Percentiles rank a stretch among this genome's conserved stretches.
phyloP scores from a whole-genome alignment of 2,797 vertebrate species.

The Taeniopygia guttata region DNA sequence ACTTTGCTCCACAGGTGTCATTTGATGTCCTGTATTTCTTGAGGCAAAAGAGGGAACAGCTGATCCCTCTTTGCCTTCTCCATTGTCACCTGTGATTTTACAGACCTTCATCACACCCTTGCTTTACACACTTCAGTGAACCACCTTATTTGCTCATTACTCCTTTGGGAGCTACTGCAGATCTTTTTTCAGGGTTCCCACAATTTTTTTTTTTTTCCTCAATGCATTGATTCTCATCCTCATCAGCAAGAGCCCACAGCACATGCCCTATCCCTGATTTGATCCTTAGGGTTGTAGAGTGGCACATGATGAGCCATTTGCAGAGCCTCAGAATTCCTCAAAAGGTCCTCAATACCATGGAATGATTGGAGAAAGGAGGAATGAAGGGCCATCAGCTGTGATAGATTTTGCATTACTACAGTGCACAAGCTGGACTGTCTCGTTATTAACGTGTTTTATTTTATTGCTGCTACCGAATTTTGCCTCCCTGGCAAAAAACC shows the following conservation, averaged over 20 bases:
- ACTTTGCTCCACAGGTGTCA: background rate
- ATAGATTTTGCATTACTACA: background rate
- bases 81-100: background rate
- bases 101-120: background rate
- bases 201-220: background rate
- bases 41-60: background rate
- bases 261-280: rapidly evolving
- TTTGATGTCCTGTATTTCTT: background rate
- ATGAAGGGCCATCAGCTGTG: background rate
- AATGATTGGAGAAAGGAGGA: background rate
- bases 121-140: background rate
- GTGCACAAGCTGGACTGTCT: rapidly evolving
- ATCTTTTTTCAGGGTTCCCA: background rate
- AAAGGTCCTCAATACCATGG: background rate
- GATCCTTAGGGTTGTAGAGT: background rate
- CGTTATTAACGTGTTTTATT: background rate
- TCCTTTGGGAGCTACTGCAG: background rate
- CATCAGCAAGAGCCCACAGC: background rate
- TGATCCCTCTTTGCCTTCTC: background rate
- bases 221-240: background rate
- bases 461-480: background rate
- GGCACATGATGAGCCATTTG: background rate
- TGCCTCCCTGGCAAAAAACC: background rate
- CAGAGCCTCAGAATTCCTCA: background rate
- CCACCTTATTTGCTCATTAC: background rate